Conservation (phyloP, 2,797 vertebrate genomes). For the Urocyon cinereoargenteus region DNA sequence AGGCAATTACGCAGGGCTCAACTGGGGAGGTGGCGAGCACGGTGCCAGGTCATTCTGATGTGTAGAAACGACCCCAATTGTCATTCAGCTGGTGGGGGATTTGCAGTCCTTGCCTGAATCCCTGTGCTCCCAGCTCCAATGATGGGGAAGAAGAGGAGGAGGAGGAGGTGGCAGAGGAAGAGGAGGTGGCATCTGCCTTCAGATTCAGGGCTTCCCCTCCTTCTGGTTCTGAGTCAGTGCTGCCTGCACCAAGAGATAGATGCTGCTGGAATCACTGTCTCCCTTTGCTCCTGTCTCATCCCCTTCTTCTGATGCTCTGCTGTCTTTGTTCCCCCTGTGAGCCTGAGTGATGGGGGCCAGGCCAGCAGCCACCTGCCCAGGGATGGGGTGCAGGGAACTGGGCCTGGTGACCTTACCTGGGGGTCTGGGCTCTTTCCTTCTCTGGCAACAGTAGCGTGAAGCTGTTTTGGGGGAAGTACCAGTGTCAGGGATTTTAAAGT, state of each 20-base stretch:
- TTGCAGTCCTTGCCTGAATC: accelerated
- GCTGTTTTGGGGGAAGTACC: not conserved
- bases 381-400: too few species aligned
- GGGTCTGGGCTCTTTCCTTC: not conserved
- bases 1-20: not conserved
- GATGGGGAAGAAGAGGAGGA: accelerated
- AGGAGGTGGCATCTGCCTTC: not conserved
- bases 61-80: not conserved
- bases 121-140: not conserved
- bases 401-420: not conserved
- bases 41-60: not conserved
- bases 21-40: accelerated
- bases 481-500: not conserved
- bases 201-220: not conserved
- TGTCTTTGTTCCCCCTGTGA: not conserved
- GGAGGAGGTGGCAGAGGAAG: accelerated
- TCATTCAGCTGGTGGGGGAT: not conserved
- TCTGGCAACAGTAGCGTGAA: not conserved
- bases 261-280: not conserved
- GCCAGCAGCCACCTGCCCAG: not conserved
- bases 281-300: not conserved
- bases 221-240: not conserved
- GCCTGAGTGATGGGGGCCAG: not conserved
- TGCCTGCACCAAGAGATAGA: not conserved
- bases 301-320: too few species aligned